Evolutionary conservation across 2,797 vertebrate genomes (phyloP), one percentile per base, ranked within the genome.

Genomic region (Allobates femoralis): DNA sequence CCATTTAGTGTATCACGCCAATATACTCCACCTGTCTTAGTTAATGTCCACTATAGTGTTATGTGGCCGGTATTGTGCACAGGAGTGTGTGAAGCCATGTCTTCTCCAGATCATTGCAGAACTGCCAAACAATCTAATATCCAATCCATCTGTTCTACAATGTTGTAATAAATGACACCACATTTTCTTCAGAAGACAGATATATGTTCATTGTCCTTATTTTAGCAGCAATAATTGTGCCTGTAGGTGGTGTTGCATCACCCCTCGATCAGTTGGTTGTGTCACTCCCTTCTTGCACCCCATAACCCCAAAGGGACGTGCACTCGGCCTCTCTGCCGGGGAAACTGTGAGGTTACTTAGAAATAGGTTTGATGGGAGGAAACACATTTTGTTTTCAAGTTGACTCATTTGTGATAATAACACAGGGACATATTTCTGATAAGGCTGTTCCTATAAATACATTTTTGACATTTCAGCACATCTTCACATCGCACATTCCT

Each of bases 361-460:
- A 58, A 56, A 16, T 28, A 83, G 53, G 32, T 41, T 26, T 75
- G 53, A 74, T 75, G 46, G 41, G 60, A 46, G 32, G 74, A 77
- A 71, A 34, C 28, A 56, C 53, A 50, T 74, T 50, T 66, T 55
- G 28, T 79, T 71, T 56, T 71, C 6, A 28, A 18, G 5, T 16
- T 78, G 79, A 78, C 62, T 79, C 51, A 83, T 53, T 77, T n/a
- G 28, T 71, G 79, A 34, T 46, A 69, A 67, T 81, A 69, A 46
- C 12, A 1, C 80, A 10, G 64, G 51, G 28, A 81, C 62, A 67
- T 80, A 76, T 30, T 77, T 77, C 53, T 77, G 75, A 77, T 77
- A 77, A 56, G 51, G 30, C 2, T 75, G 19, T 37, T 23, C 2
- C 78, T 86, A 81, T 81, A 81, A 69, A 71, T 83, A 77, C 41